These are phyloP conservation scores for Junonia oenone DNA, from an alignment of 2,888 invertebrate genomes.

Conservation along the genomic window DNA sequence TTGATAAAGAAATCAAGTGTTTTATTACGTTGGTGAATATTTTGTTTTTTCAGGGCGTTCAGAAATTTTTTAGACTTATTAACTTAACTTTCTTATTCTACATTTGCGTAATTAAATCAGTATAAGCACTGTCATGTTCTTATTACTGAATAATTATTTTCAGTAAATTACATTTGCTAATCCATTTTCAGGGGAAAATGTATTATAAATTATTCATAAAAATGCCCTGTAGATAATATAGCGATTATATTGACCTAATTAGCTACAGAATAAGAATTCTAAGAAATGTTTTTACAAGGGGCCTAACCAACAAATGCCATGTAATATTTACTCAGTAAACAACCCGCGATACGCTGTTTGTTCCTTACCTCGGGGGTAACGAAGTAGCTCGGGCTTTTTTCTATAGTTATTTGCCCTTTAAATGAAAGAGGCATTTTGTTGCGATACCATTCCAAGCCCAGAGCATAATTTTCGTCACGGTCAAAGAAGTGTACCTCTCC, in stretches of 20 bases:
- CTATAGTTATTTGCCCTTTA: slow-evolving; percentile 95
- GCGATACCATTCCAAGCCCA: slow-evolving; percentile 96
- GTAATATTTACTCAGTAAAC: slow-evolving; percentile 14
- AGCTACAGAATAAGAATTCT: slow-evolving; percentile 8
- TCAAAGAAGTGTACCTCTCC: slow-evolving; percentile 99
- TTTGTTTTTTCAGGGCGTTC: too few relatives aligned
- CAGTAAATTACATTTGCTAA: slow-evolving; percentile 11
- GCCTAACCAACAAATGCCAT: background rate
- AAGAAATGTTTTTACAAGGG: slow-evolving; percentile 1
- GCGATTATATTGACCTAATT: slow-evolving; percentile 16
- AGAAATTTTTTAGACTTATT: too few relatives aligned
- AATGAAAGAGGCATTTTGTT: slow-evolving; percentile 96
- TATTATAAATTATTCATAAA: slow-evolving; percentile 26
- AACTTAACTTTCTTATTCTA: background rate
- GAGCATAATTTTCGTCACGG: slow-evolving; percentile 93
- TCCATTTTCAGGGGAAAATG: slow-evolving; percentile 15
- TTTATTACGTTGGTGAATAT: too few relatives aligned
- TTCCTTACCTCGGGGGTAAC: slow-evolving; percentile 91
- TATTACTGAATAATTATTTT: slow-evolving; percentile 21
- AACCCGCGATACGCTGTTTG: slow-evolving; percentile 13
- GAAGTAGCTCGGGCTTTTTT: slow-evolving; percentile 99
- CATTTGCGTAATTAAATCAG: slow-evolving; percentile 10
- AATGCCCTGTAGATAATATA: slow-evolving; percentile 9
- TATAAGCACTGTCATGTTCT: slow-evolving; percentile 12
- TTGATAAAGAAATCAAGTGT: too few relatives aligned